Percentiles rank a stretch among this genome's conserved stretches.
phyloP scores from a whole-genome alignment of 2,888 invertebrate genomes.

The Pseudococcus viburni region DNA sequence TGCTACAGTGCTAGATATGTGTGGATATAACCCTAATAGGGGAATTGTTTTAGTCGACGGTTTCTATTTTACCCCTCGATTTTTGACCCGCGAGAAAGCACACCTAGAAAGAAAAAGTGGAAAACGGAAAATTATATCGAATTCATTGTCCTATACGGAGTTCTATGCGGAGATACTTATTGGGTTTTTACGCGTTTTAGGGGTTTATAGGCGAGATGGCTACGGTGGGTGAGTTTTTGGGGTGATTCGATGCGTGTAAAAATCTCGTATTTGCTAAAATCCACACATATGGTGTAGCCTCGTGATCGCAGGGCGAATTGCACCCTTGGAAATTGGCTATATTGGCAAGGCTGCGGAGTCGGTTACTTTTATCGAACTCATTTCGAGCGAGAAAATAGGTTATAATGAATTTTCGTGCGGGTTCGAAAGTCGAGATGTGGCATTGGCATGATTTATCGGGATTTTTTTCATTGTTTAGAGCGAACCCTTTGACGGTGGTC shows the following conservation, averaged over 20 bases:
- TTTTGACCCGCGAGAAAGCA: background rate
- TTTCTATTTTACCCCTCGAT: background rate
- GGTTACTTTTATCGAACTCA: background rate
- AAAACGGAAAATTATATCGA: constrained; percentile 5
- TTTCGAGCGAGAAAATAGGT: background rate
- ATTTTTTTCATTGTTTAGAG: no score
- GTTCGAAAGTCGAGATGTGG: background rate
- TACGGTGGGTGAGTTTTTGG: background rate
- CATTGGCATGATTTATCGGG: background rate
- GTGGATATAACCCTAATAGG: background rate
- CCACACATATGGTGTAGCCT: background rate
- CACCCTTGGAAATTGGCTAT: background rate
- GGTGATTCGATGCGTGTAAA: background rate
- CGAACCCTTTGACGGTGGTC: no score
- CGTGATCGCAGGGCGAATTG: background rate
- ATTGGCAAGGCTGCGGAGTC: no score
- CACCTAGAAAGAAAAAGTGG: background rate
- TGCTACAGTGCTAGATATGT: background rate
- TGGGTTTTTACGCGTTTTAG: constrained; percentile 11
- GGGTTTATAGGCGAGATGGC: background rate
- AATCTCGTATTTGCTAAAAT: background rate
- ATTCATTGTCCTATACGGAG: background rate
- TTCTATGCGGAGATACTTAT: background rate
- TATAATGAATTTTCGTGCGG: background rate
- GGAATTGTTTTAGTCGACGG: constrained; percentile 26